Conservation (phyloP, 2,888 invertebrate species). For the Epirrita christyi region DNA sequence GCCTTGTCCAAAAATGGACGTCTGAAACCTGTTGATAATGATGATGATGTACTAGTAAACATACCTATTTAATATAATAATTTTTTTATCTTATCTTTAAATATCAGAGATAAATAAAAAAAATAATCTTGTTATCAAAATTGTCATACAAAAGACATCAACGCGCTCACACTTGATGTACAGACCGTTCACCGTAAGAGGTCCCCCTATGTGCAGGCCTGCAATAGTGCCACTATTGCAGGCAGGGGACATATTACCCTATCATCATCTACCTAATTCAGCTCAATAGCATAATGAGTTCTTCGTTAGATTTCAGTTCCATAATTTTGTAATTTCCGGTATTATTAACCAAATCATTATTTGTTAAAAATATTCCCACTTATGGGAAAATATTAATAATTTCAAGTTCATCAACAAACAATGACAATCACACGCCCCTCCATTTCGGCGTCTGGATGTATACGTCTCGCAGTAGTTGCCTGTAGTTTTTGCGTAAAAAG, state of each 20-base stretch:
- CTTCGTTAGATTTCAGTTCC: neutral
- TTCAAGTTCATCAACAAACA: constrained; percentile 25
- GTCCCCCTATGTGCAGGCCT: too few relatives aligned
- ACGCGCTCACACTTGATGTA: neutral
- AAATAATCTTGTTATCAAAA: neutral
- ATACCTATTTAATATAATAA: too few relatives aligned
- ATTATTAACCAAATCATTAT: constrained; percentile 4
- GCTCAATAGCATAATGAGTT: too few relatives aligned
- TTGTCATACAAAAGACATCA: constrained; percentile 6
- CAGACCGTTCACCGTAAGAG: neutral
- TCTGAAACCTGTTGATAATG: too few relatives aligned
- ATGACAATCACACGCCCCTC: constrained; percentile 21
- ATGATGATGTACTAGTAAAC: too few relatives aligned
- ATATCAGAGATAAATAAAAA: too few relatives aligned
- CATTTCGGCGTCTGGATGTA: constrained; percentile 16
- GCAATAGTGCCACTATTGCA: too few relatives aligned
- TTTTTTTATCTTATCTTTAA: too few relatives aligned
- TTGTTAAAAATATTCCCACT: constrained; percentile 7
- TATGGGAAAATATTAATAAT: constrained; percentile 12
- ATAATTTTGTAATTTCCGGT: constrained; percentile 8
- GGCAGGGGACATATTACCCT: too few relatives aligned
- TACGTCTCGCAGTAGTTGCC: constrained; percentile 12
- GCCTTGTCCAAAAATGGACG: too few relatives aligned
- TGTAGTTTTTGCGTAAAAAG: constrained; percentile 22
- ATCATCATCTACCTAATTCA: too few relatives aligned